Percentiles rank a stretch among this genome's conserved stretches.
Conservation (phyloP, 2,888 invertebrate genomes). For the Tuberolachnus salignus region DNA sequence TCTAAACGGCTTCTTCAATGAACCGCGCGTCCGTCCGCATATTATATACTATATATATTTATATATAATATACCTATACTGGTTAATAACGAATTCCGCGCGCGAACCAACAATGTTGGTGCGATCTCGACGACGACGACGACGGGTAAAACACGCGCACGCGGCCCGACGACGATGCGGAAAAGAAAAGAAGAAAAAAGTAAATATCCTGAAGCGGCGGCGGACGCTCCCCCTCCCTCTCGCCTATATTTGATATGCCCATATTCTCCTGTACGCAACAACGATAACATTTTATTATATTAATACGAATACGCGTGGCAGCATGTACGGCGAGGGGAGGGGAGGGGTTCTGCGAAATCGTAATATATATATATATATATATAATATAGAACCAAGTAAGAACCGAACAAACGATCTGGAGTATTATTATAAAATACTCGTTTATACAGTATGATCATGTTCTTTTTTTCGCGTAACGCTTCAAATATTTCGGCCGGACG, state of each 20-base stretch:
- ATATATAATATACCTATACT: not conserved
- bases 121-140: not conserved
- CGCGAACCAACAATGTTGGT: slow-evolving; percentile 1
- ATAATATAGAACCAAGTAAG: not conserved
- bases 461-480: too few relatives aligned
- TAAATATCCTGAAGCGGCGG: slow-evolving; percentile 12
- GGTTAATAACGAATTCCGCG: slow-evolving; percentile 36
- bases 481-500: too few relatives aligned
- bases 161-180: not conserved
- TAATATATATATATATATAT: not conserved
- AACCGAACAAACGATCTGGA: too few relatives aligned
- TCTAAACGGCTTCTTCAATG: slow-evolving; percentile 16
- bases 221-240: not conserved
- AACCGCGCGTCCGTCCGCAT: not conserved
- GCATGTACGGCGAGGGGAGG: too few relatives aligned
- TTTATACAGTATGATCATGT: too few relatives aligned
- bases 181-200: slow-evolving; percentile 25
- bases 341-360: slow-evolving; percentile 25
- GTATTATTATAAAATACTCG: too few relatives aligned
- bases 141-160: slow-evolving; percentile 1
- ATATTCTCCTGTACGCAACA: not conserved
- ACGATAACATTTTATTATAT: not conserved
- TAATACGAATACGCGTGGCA: too few relatives aligned
- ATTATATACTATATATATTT: not conserved
- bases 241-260: not conserved